Evolutionary conservation across 2,113 vertebrate genomes (phyloP), one percentile per base, ranked within the genome.

Genomic region (Leptodactylus fuscus): DNA sequence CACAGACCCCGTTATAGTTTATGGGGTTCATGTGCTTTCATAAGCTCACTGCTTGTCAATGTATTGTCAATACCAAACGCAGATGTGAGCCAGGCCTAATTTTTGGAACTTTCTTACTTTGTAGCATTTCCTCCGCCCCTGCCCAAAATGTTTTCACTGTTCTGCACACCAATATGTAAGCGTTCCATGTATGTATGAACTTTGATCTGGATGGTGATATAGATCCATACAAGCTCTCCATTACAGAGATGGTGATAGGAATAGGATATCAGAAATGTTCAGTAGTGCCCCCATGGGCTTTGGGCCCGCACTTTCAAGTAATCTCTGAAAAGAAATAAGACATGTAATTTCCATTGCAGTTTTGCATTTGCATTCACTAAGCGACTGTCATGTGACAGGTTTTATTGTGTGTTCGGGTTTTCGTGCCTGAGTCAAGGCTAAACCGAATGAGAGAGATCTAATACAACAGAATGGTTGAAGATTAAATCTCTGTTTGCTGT

Each of bases 381-480:
- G 38, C 53, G 16, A 36, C 18, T 79, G 16, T 27, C 1, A 60
- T 41, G 44, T 80, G 27, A 49, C 53, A 24, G 27, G 77, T 60
- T 60, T 80, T 60, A 80, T 41, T 80, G 36, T 60, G 36, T 77
- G 22, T 41, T n/a, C 22, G 27, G 36, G 27, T 62, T 12, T 41
- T 15, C 22, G 24, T 62, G 53, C 48, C 32, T 7, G 32, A 58
- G 76, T 36, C 36, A 44, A 27, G 58, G 34, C 20, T 4, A 20
- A 58, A 62, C 55, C 44, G 36, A 62, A 60, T 80, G 53, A 44
- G n/a, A 16, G 36, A 16, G 36, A 78, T 78, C 34, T 78, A 34
- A 60, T 60, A 58, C 58, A 41, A 79, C 76, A 58, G 76, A 79
- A 58, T 24, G 76, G 53, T 38, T 80, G 41, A 60, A 80, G 36